These are phyloP conservation scores for Phyllostomus hastatus DNA, from an alignment of 2,113 vertebrate genomes.

Conservation along the genomic window DNA sequence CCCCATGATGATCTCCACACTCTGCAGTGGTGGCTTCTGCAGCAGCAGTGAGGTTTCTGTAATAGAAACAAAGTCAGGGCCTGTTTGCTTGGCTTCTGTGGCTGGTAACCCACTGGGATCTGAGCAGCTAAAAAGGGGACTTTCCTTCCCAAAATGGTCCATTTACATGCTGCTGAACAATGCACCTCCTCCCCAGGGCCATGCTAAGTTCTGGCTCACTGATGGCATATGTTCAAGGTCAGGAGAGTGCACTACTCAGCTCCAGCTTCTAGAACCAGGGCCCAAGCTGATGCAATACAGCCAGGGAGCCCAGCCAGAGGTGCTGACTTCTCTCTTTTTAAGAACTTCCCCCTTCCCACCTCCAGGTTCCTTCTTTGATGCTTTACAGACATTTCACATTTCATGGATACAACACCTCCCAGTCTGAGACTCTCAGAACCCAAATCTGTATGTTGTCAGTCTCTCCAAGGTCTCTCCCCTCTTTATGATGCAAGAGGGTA, in stretches of 20 bases:
- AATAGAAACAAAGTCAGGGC: slow-evolving; percentile 22
- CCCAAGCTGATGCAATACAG: too few species aligned
- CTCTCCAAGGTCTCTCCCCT: background rate
- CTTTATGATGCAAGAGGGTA: background rate
- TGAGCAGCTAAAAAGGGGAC: background rate
- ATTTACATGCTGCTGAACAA: background rate
- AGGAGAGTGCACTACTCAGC: background rate
- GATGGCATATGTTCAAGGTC: background rate
- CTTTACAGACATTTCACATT: background rate
- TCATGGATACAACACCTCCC: background rate
- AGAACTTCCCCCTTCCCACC: background rate
- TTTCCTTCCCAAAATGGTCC: background rate
- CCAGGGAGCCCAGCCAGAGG: background rate
- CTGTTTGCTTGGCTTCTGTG: background rate
- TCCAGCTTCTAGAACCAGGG: background rate
- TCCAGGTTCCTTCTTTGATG: background rate
- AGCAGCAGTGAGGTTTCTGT: background rate
- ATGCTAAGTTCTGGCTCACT: background rate
- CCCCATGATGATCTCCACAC: accelerated
- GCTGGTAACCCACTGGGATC: background rate
- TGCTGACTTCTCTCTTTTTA: background rate
- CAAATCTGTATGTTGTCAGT: accelerated
- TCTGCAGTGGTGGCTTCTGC: background rate
- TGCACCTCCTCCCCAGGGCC: background rate
- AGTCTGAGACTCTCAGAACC: background rate